Evolutionary conservation across 2,888 invertebrate species (phyloP).

Genomic region (Ochropacha duplaris): DNA sequence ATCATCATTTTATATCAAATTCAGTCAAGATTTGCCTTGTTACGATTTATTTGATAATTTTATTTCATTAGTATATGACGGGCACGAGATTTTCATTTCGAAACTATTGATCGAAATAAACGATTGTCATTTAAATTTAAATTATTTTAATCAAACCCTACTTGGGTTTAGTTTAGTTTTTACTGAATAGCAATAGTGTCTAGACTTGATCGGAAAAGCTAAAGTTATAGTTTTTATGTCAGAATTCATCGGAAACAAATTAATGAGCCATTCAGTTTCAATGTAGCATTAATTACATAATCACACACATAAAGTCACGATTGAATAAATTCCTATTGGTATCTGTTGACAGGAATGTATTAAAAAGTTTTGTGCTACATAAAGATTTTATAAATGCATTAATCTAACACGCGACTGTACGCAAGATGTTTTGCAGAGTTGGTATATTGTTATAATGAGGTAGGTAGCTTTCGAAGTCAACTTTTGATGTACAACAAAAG

Average conservation of each 20-base stretch:
- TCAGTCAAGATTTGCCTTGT: no score
- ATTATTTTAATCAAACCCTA: no score
- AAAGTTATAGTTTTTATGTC: background rate
- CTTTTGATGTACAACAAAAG: background rate
- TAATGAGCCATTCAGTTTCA: constrained; percentile 8
- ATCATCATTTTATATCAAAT: no score
- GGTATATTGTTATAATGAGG: background rate
- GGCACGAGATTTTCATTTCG: background rate
- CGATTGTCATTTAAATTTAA: no score
- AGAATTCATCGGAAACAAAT: constrained; percentile 8
- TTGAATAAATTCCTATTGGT: background rate
- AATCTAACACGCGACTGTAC: background rate
- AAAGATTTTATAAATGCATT: background rate
- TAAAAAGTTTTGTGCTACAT: background rate
- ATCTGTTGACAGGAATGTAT: background rate
- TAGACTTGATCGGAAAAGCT: background rate
- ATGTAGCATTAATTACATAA: constrained; percentile 1
- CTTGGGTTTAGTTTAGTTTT: no score
- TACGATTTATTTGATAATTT: no score
- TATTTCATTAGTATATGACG: no score
- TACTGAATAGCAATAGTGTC: no score
- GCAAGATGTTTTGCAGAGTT: background rate
- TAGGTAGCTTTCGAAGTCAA: background rate
- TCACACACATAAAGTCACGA: constrained; percentile 2
- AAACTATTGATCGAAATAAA: no score